Evolutionary conservation across 2,797 vertebrate species (phyloP), one percentile per base, ranked within the genome.

Genomic region (Sebastes steindachneri): DNA sequence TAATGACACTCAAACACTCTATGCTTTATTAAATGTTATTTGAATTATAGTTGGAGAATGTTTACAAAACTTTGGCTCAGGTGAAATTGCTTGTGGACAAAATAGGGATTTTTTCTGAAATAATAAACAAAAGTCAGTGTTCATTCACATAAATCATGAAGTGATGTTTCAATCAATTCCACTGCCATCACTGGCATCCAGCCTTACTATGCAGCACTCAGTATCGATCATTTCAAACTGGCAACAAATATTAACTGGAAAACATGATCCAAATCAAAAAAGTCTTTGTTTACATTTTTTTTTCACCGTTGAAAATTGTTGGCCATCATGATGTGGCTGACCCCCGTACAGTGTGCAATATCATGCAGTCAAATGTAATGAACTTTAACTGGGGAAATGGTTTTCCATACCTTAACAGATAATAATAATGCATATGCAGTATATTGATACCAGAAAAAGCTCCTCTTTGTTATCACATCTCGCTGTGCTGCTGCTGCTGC

Each of bases 81-180:
- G 64, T 54, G 11, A 59, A 74, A 82, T 25, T 35, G 1, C 21
- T 29, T 33, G 5, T 45, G 31, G 66, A 67, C 57, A 73, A 58
- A 54, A 72, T 7, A 58, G n/a, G 14, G n/a, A 51, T 37, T 73
- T 77, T 68, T 51, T 77, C 51, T 68, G 26, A 60, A 82, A 76
- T 17, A 31, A 77, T 41, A 55, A 84, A 57, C n/a, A 37, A 53
- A 53, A 68, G 68, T n/a, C 7, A 51, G 17, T 63, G 63, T 60
- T 60, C 21, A 51, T 3, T 59, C n/a, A 41, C 45, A 14, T 19
- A 37, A 53, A 15, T 60, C 58, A 26, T 33, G 54, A 59, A 37
- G 25, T 57, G 21, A 68, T 79, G 45, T 48, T 76, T 59, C 19
- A 57, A 21, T 51, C 12, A 14, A 12, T 53, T 31, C 2, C 28